Evolutionary conservation across 2,113 vertebrate genomes (phyloP), one percentile per base, ranked within the genome.

Genomic region (Albula glossodonta): DNA sequence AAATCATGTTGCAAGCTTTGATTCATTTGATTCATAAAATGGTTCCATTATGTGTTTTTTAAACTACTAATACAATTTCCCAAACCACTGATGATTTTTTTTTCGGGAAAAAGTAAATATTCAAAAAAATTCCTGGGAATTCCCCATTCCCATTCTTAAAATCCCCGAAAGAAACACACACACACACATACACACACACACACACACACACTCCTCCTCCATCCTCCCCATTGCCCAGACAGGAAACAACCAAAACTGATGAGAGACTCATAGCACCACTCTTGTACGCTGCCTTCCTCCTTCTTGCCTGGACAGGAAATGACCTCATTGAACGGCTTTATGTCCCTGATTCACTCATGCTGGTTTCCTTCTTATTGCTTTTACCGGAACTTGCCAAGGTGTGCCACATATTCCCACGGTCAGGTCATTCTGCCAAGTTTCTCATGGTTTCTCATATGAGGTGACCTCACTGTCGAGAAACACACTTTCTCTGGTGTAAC

Each of bases 111-210:
- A 66, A 19, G 5, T 19, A 22, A 19, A 15, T 60, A 41, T 41
- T 41, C 31, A 41, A 41, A 15, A 60, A 60, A 60, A 60, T 3
- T 5, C 60, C 17, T 66, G 60, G 60, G 60, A 66, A 66, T 66
- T 66, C 7, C 60, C 17, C 17, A 7, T 66, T 66, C 17, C 60
- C 22, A 19, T 66, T 66, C 60, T 66, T 5, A 66, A 66, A 66
- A 66, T 1, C 17, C 22, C 60, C 60, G 6, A 15, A 66, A 4
- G 11, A 12, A 15, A 15, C 57, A 50, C 63, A 52, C 56, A 49
- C 52, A 2, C 22, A 79, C 41, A 86, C 84, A 31, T 49, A 19
- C 82, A 79, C 83, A 77, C 56, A 84, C 60, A 77, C 66, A 85
- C 88, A 78, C 31, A 17, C 82, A 83, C 48, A 25, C 22, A 56